A percentile compares a stretch with the other conserved stretches of the same genome.
These are phyloP conservation scores for Frankliniella fusca DNA, from an alignment of 2,888 invertebrate genomes.

Conservation along the genomic window DNA sequence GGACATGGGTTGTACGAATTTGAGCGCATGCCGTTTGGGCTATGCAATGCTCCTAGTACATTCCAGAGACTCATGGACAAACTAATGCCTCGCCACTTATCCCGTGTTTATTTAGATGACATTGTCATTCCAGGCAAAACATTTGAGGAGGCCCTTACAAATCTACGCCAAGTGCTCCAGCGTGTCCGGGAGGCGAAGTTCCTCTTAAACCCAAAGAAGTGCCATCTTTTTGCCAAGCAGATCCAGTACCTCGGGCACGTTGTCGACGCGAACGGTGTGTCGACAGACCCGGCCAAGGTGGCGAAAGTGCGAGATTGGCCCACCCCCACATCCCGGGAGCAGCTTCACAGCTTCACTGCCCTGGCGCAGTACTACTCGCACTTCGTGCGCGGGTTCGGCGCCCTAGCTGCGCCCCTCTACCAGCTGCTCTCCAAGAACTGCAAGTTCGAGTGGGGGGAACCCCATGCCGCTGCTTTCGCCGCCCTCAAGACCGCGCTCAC, in stretches of 20 bases:
- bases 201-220: neutral
- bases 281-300: neutral
- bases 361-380: neutral
- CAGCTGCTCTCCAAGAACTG: neutral
- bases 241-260: neutral
- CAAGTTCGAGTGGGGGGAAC: neutral
- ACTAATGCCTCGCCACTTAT: neutral
- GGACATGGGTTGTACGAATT: neutral
- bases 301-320: neutral
- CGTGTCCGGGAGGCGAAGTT: neutral
- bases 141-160: neutral
- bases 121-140: neutral
- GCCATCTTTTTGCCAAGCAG: neutral
- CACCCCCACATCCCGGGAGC: neutral
- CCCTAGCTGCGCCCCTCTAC: neutral
- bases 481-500: neutral
- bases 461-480: too few species aligned
- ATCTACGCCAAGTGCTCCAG: neutral
- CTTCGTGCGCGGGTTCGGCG: neutral
- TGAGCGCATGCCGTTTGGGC: neutral
- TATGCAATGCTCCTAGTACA: neutral
- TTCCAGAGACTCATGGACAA: neutral
- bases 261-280: neutral
- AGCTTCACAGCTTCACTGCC: neutral
- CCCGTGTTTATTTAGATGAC: neutral